phyloP scores from a whole-genome alignment of 2,888 invertebrate species.

The Apamea sordens region DNA sequence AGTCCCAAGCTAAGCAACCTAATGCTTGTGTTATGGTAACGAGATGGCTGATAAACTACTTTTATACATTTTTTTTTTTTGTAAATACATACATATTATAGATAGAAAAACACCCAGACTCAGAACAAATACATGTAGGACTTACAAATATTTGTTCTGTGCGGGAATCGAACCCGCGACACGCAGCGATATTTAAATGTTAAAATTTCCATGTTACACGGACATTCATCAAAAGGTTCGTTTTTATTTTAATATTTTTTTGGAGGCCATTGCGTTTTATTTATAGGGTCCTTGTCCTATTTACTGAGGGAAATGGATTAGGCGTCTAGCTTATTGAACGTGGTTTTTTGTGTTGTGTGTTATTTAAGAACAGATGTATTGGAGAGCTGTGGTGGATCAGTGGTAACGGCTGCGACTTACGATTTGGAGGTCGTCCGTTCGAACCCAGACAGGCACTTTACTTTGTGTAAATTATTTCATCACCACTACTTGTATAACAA shows the following conservation, averaged over 20 bases:
- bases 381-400: not conserved
- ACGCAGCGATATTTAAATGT: too few relatives aligned
- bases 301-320: conserved; percentile 33
- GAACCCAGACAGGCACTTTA: not conserved
- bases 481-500: too few relatives aligned
- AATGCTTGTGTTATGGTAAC: too few relatives aligned
- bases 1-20: too few relatives aligned
- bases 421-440: not conserved
- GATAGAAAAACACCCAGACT: too few relatives aligned
- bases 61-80: too few relatives aligned
- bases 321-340: not conserved
- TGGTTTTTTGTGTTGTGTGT: conserved; percentile 1
- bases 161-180: too few relatives aligned
- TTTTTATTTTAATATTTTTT: conserved; percentile 50
- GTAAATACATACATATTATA: too few relatives aligned
- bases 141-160: too few relatives aligned
- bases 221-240: conserved; percentile 54
- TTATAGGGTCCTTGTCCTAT: conserved; percentile 52
- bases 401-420: too few relatives aligned
- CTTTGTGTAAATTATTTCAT: not conserved
- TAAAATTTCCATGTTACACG: conserved; percentile 37
- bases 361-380: not conserved
- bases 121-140: too few relatives aligned
- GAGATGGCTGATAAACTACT: too few relatives aligned
- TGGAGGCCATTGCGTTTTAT: conserved; percentile 40